Evolutionary conservation across 2,797 vertebrate genomes (phyloP).

Genomic region (Rhadinocentrus ornatus): DNA sequence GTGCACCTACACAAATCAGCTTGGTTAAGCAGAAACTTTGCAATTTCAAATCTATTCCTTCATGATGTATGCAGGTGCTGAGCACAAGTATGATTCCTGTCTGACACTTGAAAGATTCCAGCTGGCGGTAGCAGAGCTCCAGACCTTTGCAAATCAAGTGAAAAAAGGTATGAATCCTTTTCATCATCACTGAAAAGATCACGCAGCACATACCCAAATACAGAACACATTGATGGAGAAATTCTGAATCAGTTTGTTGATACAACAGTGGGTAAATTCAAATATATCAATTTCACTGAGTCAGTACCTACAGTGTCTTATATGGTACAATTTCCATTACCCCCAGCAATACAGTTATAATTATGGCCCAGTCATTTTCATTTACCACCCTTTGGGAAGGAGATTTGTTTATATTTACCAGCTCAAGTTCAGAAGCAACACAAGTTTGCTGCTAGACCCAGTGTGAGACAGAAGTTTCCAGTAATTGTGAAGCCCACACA

Average conservation of each 20-base stretch:
- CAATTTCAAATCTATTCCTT: constrained; percentile 3
- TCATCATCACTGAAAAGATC: not conserved
- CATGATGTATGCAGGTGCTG: constrained; percentile 38
- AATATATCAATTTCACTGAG: constrained; percentile 20
- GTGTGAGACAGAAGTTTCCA: constrained; percentile 36
- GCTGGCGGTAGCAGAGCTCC: constrained; percentile 56
- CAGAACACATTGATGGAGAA: constrained; percentile 8
- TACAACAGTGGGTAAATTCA: constrained; percentile 20
- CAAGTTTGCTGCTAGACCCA: constrained; percentile 37
- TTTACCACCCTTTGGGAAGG: constrained; percentile 33
- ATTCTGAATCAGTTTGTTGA: constrained; percentile 4
- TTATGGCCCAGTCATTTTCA: constrained; percentile 39
- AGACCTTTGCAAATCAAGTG: constrained; percentile 40
- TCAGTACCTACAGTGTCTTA: constrained; percentile 17
- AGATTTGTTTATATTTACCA: constrained; percentile 52
- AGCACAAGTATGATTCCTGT: constrained; percentile 41
- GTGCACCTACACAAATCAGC: not conserved
- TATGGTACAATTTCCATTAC: constrained; percentile 35
- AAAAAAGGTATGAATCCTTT: constrained; percentile 66
- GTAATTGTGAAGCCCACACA: constrained; percentile 14
- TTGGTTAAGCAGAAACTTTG: not conserved
- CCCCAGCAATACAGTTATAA: constrained; percentile 23
- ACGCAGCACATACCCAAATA: constrained; percentile 6
- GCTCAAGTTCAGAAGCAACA: constrained; percentile 15
- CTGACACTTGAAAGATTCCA: constrained; percentile 53